These are phyloP conservation scores for Elaphurus davidianus DNA, from an alignment of 2,113 vertebrate genomes.

Conservation along the genomic window DNA sequence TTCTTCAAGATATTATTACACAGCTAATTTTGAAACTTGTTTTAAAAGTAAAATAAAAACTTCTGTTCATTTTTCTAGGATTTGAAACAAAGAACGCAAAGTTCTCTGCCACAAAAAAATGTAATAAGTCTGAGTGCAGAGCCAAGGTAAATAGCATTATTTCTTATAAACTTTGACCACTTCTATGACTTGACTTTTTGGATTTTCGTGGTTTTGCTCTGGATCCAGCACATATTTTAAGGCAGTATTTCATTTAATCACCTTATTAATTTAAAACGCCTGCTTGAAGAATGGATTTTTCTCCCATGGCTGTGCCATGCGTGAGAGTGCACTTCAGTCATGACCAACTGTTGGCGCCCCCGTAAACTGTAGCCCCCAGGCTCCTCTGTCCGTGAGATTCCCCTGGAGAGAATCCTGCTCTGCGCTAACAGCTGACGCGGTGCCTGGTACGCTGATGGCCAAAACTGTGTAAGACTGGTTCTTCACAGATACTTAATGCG, in stretches of 20 bases:
- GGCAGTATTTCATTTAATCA: not conserved
- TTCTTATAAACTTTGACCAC: not conserved
- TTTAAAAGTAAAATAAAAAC: constrained; percentile 26
- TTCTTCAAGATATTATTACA: not conserved
- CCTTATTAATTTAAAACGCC: not conserved
- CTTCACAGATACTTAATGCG: not conserved
- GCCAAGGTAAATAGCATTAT: constrained; percentile 84
- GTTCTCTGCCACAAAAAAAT: constrained; percentile 87
- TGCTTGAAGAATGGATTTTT: not conserved
- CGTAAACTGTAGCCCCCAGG: not conserved
- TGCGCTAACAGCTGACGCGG: not conserved
- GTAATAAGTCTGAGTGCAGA: constrained; percentile 81
- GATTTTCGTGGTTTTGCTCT: not conserved
- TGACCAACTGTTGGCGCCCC: not conserved
- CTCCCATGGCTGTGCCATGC: not conserved
- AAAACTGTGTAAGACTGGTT: not conserved
- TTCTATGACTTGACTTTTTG: not conserved
- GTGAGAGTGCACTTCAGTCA: not conserved
- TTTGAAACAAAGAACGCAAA: constrained; percentile 87
- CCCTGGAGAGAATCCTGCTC: not conserved
- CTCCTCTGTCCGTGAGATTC: not conserved
- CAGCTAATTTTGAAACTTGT: constrained; percentile 14
- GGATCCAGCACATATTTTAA: not conserved
- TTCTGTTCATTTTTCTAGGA: constrained; percentile 82
- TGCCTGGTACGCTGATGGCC: not conserved